A percentile compares a stretch with the other conserved stretches of the same genome.
Conservation (phyloP, 1,140 invertebrate species). For the Calliopsis andreniformis region DNA sequence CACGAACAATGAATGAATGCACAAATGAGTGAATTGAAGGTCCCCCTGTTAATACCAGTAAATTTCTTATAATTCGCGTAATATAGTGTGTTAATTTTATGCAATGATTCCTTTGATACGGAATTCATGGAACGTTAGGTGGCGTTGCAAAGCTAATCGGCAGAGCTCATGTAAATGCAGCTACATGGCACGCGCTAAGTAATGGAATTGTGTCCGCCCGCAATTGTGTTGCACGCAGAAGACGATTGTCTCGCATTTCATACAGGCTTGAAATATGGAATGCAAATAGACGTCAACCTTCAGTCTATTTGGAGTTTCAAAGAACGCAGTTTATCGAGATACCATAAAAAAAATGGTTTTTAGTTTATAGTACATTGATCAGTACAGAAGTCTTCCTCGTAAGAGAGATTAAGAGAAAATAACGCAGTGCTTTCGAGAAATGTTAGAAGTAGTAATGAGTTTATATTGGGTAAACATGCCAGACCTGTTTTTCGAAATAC, state of each 20-base stretch:
- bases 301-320: not conserved
- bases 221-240: not conserved
- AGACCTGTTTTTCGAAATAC: no score
- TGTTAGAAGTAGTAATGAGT: no score
- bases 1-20: no score
- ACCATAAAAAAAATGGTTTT: no score
- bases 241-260: slow-evolving; percentile 45
- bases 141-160: slow-evolving; percentile 20
- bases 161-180: slow-evolving; percentile 30
- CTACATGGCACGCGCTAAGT: slow-evolving; percentile 19
- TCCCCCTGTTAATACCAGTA: no score
- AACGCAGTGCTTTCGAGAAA: no score
- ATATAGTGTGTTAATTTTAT: not conserved
- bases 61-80: no score
- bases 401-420: no score
- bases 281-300: not conserved
- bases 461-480: no score
- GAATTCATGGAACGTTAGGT: slow-evolving; percentile 1
- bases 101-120: not conserved
- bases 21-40: no score
- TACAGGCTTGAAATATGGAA: not conserved
- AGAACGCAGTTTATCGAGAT: not conserved
- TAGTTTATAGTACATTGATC: no score
- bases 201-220: slow-evolving; percentile 39
- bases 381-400: no score